Evolutionary conservation across 53 echinoderm and acorn worm species (phyloP).

Genomic region (Crossaster papposus): DNA sequence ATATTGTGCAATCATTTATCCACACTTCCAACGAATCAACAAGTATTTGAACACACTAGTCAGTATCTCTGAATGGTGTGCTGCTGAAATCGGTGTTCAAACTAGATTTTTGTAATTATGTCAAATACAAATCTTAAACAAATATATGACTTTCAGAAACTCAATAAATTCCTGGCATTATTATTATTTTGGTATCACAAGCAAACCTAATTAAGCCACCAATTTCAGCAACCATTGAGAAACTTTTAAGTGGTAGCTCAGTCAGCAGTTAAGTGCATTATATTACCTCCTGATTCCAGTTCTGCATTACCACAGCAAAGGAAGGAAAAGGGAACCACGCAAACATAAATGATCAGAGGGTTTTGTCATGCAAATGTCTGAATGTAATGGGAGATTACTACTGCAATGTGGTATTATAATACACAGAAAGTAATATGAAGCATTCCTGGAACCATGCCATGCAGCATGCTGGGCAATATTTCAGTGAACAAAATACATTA

Average conservation of each 20-base stretch:
- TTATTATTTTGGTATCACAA: background rate
- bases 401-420: background rate
- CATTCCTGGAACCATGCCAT: background rate
- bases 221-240: background rate
- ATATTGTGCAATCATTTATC: background rate
- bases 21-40: background rate
- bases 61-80: background rate
- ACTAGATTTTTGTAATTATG: background rate
- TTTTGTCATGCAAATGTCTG: constrained; percentile 27
- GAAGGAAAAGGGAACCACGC: constrained; percentile 16
- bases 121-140: too few species aligned
- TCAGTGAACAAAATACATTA: background rate
- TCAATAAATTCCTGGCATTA: background rate
- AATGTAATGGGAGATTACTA: background rate
- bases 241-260: background rate
- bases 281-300: constrained; percentile 79
- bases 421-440: background rate
- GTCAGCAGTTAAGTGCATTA: constrained; percentile 42
- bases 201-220: background rate
- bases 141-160: background rate
- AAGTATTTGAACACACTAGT: background rate
- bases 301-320: constrained; percentile 56
- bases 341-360: constrained; percentile 19
- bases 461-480: background rate
- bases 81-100: background rate